Evolutionary conservation across 2,888 invertebrate genomes (phyloP).

Genomic region (Ichneumon xanthorius): DNA sequence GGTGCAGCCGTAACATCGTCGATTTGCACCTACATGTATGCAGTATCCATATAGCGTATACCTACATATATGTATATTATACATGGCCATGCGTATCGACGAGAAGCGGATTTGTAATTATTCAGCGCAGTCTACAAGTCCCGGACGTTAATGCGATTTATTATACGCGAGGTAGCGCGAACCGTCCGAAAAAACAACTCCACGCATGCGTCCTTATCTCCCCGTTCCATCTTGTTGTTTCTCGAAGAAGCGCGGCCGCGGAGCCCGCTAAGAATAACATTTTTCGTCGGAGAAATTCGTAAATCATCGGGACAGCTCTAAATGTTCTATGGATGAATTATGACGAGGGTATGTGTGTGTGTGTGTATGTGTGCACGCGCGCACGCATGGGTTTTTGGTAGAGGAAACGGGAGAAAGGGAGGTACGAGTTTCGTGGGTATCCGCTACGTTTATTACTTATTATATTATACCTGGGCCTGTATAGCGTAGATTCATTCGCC

Average conservation of each 20-base stretch:
- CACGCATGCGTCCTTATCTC: background rate
- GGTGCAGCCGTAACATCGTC: conserved; percentile 41
- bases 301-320: conserved; percentile 52
- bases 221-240: background rate
- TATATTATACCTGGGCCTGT: conserved; percentile 26
- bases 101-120: conserved; percentile 63
- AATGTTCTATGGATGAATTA: conserved; percentile 58
- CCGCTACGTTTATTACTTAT: conserved; percentile 35
- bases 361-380: background rate
- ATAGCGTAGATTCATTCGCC: conserved; percentile 23
- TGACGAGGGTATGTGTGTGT: conserved; percentile 4
- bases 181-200: background rate
- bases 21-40: conserved; percentile 4
- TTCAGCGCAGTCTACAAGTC: conserved; percentile 45
- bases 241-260: background rate
- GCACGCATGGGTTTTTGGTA: conserved; percentile 7
- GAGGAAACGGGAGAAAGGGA: background rate
- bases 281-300: conserved; percentile 49
- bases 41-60: background rate
- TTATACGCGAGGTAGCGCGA: conserved; percentile 42
- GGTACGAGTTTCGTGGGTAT: conserved; percentile 23
- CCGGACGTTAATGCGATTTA: conserved; percentile 62
- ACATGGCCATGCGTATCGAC: conserved; percentile 43
- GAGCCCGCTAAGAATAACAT: conserved; percentile 10
- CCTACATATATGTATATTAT: background rate